These are phyloP conservation scores for Protomyctophum bolini DNA, from an alignment of 2,113 vertebrate species.

Conservation along the genomic window DNA sequence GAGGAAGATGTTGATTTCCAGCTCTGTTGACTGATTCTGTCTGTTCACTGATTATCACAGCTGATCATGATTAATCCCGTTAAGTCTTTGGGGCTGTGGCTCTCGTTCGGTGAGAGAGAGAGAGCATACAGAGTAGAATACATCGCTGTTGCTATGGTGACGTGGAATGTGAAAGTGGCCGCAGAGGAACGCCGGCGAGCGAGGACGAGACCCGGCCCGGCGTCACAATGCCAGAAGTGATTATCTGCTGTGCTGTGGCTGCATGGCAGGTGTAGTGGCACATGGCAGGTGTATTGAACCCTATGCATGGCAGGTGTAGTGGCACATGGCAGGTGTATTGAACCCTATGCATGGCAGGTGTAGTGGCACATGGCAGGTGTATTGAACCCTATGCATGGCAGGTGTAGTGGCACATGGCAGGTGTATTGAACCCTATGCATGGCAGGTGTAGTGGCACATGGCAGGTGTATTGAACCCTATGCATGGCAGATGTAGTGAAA, in stretches of 20 bases:
- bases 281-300: no score
- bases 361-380: no score
- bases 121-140: slow-evolving; percentile 45
- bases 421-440: no score
- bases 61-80: slow-evolving; percentile 35
- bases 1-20: not conserved
- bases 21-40: not conserved
- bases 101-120: slow-evolving; percentile 27
- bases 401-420: no score
- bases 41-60: slow-evolving; percentile 31
- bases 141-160: slow-evolving; percentile 70
- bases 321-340: no score
- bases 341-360: no score
- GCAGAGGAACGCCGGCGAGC: slow-evolving; percentile 35
- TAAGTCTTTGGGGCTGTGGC: slow-evolving; percentile 36
- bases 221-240: slow-evolving; percentile 44
- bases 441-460: not conserved
- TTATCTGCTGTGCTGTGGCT: slow-evolving; percentile 17
- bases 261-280: slow-evolving; percentile 19
- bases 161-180: slow-evolving; percentile 45
- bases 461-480: no score
- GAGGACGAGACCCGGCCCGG: slow-evolving; percentile 60
- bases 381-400: no score
- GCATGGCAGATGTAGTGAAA: no score
- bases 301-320: no score